phyloP scores from a whole-genome alignment of 2,113 vertebrate species.

The Lanius collurio region DNA sequence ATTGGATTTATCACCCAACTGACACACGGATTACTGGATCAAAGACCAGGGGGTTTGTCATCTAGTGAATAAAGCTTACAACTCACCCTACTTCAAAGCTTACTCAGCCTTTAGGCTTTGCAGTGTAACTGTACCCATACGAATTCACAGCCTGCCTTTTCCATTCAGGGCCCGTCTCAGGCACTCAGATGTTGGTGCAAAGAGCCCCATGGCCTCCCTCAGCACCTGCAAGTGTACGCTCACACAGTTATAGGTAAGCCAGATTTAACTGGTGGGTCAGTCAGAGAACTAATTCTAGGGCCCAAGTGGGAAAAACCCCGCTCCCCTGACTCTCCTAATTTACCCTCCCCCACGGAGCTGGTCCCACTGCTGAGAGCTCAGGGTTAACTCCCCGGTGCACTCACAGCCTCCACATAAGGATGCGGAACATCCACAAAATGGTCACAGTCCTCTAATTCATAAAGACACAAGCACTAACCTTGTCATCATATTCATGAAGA shows the following conservation, averaged over 20 bases:
- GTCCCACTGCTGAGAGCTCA: not conserved
- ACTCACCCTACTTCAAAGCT: not conserved
- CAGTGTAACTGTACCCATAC: not conserved
- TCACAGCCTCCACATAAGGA: not conserved
- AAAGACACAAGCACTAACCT: accelerated
- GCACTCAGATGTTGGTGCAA: not conserved
- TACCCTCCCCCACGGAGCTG: not conserved
- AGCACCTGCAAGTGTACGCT: not conserved
- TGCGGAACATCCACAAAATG: accelerated
- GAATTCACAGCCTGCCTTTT: not conserved
- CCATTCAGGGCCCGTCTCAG: not conserved
- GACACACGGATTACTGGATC: not conserved
- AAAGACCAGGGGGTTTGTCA: not conserved
- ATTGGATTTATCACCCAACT: not conserved
- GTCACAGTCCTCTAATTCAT: not conserved
- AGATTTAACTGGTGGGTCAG: not conserved
- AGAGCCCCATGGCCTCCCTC: not conserved
- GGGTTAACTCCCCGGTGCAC: not conserved
- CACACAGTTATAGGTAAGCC: not conserved
- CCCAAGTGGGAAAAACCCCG: not conserved
- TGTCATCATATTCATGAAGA: not conserved
- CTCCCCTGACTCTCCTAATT: not conserved
- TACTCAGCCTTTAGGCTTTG: not conserved
- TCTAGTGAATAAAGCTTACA: not conserved
- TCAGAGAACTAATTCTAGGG: not conserved